A percentile compares a stretch with the other conserved stretches of the same genome.
These are phyloP conservation scores for Eulemur mongoz DNA, from an alignment of 2,797 vertebrate species.

Conservation along the genomic window DNA sequence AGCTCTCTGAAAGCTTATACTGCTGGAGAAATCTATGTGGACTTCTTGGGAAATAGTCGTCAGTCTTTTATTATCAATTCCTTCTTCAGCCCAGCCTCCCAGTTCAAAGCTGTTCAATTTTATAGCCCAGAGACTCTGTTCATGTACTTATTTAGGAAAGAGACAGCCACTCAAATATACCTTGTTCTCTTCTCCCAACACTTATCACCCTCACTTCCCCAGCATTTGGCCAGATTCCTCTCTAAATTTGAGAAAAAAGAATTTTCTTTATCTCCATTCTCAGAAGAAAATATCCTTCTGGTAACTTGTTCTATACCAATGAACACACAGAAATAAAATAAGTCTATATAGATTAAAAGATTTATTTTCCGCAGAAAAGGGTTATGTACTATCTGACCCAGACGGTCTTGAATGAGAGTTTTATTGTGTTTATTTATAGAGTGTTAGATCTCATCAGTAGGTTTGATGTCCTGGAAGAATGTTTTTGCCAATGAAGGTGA, in stretches of 20 bases:
- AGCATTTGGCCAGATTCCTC: background rate
- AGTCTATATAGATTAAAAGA: background rate
- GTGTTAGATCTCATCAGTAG: background rate
- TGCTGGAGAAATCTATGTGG: background rate
- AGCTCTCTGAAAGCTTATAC: background rate
- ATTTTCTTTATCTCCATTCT: background rate
- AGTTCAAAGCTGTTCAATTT: background rate
- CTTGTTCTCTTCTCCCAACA: rapidly evolving
- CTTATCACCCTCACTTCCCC: background rate
- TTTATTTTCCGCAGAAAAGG: background rate
- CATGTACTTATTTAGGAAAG: background rate
- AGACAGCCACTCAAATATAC: background rate
- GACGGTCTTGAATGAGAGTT: background rate
- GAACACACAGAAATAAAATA: background rate
- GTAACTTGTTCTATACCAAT: background rate
- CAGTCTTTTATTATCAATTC: background rate
- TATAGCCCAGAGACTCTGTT: background rate
- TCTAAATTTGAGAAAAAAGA: rapidly evolving
- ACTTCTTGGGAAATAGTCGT: background rate
- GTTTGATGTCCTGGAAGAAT: background rate
- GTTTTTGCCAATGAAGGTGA: background rate
- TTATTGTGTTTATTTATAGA: background rate
- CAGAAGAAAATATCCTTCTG: background rate
- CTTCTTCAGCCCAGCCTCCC: background rate
- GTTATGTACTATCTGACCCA: background rate